These are phyloP conservation scores for Dendrolimus kikuchii DNA, from an alignment of 1,140 invertebrate genomes.

Conservation along the genomic window DNA sequence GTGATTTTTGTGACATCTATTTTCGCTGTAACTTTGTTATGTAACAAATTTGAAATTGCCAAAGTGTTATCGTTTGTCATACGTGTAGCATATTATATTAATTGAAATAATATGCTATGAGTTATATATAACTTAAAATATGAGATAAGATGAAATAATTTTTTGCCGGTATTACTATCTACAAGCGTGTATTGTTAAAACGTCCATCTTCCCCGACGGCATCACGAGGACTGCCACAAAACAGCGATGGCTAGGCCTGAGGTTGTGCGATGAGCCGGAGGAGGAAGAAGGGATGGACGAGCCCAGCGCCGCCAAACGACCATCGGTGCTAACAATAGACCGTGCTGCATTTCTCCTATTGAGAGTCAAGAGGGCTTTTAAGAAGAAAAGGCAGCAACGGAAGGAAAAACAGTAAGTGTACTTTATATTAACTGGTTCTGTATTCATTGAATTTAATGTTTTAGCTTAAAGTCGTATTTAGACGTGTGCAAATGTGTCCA, in stretches of 20 bases:
- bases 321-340: slow-evolving; percentile 82
- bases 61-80: no score
- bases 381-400: slow-evolving; percentile 88
- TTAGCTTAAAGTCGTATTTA: not conserved
- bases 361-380: slow-evolving; percentile 90
- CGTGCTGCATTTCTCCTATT: slow-evolving; percentile 89
- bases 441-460: not conserved
- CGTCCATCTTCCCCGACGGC: slow-evolving; percentile 7
- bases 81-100: no score
- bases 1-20: no score
- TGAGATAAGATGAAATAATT: no score
- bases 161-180: no score
- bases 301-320: slow-evolving; percentile 57
- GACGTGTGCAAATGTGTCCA: not conserved
- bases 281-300: slow-evolving; percentile 62
- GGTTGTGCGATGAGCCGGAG: slow-evolving; percentile 61
- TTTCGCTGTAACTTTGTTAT: no score
- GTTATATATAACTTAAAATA: no score
- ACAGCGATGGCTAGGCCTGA: slow-evolving; percentile 67
- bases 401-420: slow-evolving; percentile 84
- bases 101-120: no score
- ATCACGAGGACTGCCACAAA: slow-evolving; percentile 51
- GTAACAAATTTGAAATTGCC: no score
- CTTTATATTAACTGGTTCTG: not conserved
- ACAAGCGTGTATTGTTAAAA: slow-evolving; percentile 1